phyloP scores from a whole-genome alignment of 2,888 invertebrate genomes.

The Patella pellucida region DNA sequence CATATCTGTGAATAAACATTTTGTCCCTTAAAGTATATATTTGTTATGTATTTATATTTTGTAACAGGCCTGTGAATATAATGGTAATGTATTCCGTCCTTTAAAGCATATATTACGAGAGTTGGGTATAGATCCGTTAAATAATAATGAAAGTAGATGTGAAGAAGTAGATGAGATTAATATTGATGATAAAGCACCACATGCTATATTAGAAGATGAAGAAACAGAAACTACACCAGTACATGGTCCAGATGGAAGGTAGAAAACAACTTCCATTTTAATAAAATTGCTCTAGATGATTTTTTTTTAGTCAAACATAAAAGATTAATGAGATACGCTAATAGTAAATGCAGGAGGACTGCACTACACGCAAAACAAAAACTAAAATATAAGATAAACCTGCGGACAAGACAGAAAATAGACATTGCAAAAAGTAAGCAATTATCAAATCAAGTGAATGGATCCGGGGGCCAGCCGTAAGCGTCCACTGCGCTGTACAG shows the following conservation, averaged over 20 bases:
- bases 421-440: too few relatives aligned
- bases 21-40: neutral
- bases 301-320: too few relatives aligned
- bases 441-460: too few relatives aligned
- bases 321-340: too few relatives aligned
- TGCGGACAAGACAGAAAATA: too few relatives aligned
- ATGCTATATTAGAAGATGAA: conserved; percentile 65
- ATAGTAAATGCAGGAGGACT: too few relatives aligned
- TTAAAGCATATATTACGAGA: conserved; percentile 47
- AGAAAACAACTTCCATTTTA: conserved; percentile 12
- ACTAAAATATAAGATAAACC: too few relatives aligned
- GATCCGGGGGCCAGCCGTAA: too few relatives aligned
- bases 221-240: conserved; percentile 66
- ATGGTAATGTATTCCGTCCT: conserved; percentile 53
- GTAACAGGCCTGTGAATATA: conserved; percentile 41
- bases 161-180: conserved; percentile 21
- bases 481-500: too few relatives aligned
- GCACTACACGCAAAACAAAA: too few relatives aligned
- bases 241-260: conserved; percentile 62
- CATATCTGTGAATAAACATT: neutral
- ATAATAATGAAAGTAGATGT: conserved; percentile 20
- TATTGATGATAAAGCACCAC: conserved; percentile 53
- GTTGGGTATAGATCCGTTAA: conserved; percentile 39
- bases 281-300: neutral
- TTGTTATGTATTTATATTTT: conserved; percentile 3